Conservation (phyloP, 2,113 vertebrate genomes). For the Thomomys bottae region DNA sequence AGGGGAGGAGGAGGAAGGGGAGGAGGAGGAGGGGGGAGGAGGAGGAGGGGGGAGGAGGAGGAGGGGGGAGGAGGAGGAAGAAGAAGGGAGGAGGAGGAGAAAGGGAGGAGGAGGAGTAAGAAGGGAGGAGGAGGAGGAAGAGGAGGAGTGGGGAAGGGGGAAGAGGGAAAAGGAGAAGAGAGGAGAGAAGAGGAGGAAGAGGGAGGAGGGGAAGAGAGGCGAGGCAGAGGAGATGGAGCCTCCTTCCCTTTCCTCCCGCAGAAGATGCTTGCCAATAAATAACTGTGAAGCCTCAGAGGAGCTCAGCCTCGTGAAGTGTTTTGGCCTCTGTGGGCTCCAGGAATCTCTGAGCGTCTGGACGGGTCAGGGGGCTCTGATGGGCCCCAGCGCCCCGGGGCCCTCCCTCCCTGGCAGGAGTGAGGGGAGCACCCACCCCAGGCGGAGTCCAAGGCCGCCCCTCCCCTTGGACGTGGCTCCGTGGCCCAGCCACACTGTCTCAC, state of each 20-base stretch:
- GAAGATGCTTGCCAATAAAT: too few relatives aligned
- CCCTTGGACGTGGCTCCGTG: neutral
- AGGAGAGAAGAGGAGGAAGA: too few relatives aligned
- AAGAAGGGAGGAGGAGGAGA: neutral
- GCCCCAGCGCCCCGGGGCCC: conserved; percentile 8
- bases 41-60: neutral
- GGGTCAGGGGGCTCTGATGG: neutral
- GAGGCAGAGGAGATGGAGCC: neutral
- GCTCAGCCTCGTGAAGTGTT: conserved; percentile 62
- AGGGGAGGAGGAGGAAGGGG: too few relatives aligned
- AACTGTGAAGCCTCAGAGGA: conserved; percentile 58
- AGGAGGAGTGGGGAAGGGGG: neutral
- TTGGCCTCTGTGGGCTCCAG: conserved; percentile 46
- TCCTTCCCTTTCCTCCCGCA: conserved; percentile 36
- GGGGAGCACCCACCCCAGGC: neutral
- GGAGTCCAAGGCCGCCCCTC: neutral
- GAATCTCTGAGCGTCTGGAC: conserved; percentile 64
- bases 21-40: neutral
- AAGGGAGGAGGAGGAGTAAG: neutral
- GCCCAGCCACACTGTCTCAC: neutral
- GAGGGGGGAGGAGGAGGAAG: neutral
- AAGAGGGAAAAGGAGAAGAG: neutral
- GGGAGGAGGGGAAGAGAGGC: neutral
- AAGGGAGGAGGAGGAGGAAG: neutral
- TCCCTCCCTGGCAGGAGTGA: conserved; percentile 28